Base-by-base conservation (phyloP, 2,888 invertebrate genomes). In the Drosophila subsilvestris region DNA sequence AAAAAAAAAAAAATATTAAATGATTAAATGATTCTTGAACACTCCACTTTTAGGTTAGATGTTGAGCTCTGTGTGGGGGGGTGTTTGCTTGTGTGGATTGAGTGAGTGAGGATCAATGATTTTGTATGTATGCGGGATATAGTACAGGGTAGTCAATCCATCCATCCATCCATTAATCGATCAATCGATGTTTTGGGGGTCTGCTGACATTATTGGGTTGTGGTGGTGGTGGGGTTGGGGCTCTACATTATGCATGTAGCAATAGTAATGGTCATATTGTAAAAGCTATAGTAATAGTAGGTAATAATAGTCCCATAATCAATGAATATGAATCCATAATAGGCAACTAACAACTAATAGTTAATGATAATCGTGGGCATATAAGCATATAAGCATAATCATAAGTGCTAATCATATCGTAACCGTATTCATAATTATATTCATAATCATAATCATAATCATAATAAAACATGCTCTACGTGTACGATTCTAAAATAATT, bases 401-500 rank as follows among this genome's bases (percentile, higher is more conserved):
- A 56, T 76, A 25, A 32, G 45, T 47, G 32, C 8, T 57, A 25
- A 37, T 45, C 45, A n/a, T 17, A 18, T 45, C n/a, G 12, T 32
- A 32, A 32, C 32, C 32, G 32, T 32, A 32, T 32, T 32, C 32
- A 51, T 25, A 25, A 25, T 49, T 29, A 50, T 9, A 29, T 10
- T 27, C 25, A 59, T 80, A 65, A 74, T 80, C 29, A 27, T 27
- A 29, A 32, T 53, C 17, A 57, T 80, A 65, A 75, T 80, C 32
- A 53, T 69, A 61, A 68, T 51, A 84, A 85, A 88, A 88, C 88
- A 88, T 88, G 86, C 78, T 71, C 86, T 82, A 87, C 74, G 81
- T 81, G 82, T 81, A 86, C 84, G 65, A 80, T 86, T 86, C 87
- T 84, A 84, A 90, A 89, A 86, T 90, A 90, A 90, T 91, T 92